Evolutionary conservation across 2,113 vertebrate species (phyloP).

Genomic region (Neofelis nebulosa): DNA sequence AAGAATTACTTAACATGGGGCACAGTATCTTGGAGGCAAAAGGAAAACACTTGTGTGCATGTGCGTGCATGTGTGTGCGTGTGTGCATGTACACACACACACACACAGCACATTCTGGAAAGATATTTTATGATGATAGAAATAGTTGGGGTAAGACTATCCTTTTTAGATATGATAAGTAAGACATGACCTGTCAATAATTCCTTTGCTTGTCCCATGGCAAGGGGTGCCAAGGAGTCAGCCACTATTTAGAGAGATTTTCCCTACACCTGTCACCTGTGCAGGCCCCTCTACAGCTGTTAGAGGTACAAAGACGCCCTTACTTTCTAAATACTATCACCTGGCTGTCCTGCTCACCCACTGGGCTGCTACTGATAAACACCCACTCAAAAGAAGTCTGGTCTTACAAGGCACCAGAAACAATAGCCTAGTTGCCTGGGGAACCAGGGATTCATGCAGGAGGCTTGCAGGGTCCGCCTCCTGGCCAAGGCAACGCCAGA

Average conservation of each 20-base stretch:
- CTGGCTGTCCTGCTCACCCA: background rate
- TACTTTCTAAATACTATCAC: background rate
- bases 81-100: background rate
- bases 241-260: background rate
- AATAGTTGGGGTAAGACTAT: background rate
- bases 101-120: background rate
- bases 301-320: background rate
- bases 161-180: background rate
- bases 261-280: slow-evolving; percentile 3
- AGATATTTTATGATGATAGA: background rate
- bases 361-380: background rate
- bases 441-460: background rate
- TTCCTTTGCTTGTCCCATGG: background rate
- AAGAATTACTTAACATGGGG: slow-evolving; percentile 68
- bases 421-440: background rate
- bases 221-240: background rate
- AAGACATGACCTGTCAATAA: background rate
- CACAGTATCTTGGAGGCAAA: slow-evolving; percentile 66
- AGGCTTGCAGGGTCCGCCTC: background rate
- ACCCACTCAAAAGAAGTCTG: background rate
- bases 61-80: no score
- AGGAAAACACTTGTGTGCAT: background rate
- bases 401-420: background rate
- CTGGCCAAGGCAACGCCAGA: background rate
- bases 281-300: background rate